A percentile compares a stretch with the other conserved stretches of the same genome.
Conservation (phyloP, 2,888 invertebrate genomes). For the Nemotelus nigrinus region DNA sequence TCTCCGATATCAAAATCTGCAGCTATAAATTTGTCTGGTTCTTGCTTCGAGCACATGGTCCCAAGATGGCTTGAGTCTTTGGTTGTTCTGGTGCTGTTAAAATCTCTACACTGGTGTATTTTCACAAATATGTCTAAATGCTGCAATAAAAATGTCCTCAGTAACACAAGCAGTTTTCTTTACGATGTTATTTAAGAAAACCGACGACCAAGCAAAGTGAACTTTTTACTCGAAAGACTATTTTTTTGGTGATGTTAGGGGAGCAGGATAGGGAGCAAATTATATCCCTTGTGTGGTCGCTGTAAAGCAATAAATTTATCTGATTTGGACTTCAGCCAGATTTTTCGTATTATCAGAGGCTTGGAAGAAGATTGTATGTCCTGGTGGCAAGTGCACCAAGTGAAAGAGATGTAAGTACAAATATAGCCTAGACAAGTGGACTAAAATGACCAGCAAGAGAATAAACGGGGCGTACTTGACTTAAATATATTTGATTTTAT, state of each 20-base stretch:
- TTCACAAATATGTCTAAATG: not conserved
- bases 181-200: slow-evolving; percentile 38
- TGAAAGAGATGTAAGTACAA: too few relatives aligned
- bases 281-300: not conserved
- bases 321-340: slow-evolving; percentile 32
- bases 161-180: slow-evolving; percentile 33
- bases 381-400: too few relatives aligned
- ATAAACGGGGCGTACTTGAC: too few relatives aligned
- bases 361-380: too few relatives aligned
- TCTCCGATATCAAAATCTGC: slow-evolving; percentile 1
- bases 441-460: too few relatives aligned
- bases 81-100: too few relatives aligned
- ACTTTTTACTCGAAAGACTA: not conserved
- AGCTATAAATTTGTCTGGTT: slow-evolving; percentile 17
- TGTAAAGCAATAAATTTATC: slow-evolving; percentile 24
- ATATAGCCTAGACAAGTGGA: too few relatives aligned
- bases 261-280: too few relatives aligned
- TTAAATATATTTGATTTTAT: slow-evolving; percentile 1
- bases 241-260: not conserved
- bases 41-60: not conserved
- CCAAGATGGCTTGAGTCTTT: too few relatives aligned
- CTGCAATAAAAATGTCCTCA: slow-evolving; percentile 10
- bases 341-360: too few relatives aligned
- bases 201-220: not conserved
- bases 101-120: too few relatives aligned